Percentiles rank a stretch among this genome's conserved stretches.
Conservation (phyloP, 2,888 invertebrate genomes). For the Agonopterix subpropinquella region DNA sequence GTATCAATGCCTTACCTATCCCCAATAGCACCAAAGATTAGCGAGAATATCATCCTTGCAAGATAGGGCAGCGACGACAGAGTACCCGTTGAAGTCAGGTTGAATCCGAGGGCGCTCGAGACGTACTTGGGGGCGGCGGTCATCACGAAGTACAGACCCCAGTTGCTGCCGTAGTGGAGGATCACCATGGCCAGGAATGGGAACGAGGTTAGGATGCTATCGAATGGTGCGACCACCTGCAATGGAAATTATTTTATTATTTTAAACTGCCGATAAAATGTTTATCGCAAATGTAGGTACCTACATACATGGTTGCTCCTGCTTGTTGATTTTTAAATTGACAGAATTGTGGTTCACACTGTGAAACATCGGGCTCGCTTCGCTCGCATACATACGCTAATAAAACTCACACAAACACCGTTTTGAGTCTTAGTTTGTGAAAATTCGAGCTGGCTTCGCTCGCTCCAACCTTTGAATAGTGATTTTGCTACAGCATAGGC, state of each 20-base stretch:
- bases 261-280: too few relatives aligned
- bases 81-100: constrained; percentile 81
- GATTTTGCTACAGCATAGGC: too few relatives aligned
- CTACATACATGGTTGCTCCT: too few relatives aligned
- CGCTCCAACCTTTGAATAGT: too few relatives aligned
- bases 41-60: constrained; percentile 81
- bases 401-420: too few relatives aligned
- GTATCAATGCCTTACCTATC: constrained; percentile 63
- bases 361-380: too few relatives aligned
- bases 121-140: constrained; percentile 86
- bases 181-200: constrained; percentile 81
- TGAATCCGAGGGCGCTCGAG: constrained; percentile 82
- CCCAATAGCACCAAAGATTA: constrained; percentile 82
- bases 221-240: constrained; percentile 80
- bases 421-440: too few relatives aligned
- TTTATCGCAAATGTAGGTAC: too few relatives aligned
- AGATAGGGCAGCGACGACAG: constrained; percentile 82
- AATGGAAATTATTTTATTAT: constrained; percentile 17
- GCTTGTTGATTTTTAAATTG: too few relatives aligned
- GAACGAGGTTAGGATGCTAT: constrained; percentile 77
- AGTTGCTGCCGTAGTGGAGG: constrained; percentile 84
- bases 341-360: too few relatives aligned
- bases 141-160: constrained; percentile 84
- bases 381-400: too few relatives aligned
- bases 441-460: too few relatives aligned